Conservation (phyloP, 2,113 vertebrate species). For the Gnathonemus echidnorhynchus region DNA sequence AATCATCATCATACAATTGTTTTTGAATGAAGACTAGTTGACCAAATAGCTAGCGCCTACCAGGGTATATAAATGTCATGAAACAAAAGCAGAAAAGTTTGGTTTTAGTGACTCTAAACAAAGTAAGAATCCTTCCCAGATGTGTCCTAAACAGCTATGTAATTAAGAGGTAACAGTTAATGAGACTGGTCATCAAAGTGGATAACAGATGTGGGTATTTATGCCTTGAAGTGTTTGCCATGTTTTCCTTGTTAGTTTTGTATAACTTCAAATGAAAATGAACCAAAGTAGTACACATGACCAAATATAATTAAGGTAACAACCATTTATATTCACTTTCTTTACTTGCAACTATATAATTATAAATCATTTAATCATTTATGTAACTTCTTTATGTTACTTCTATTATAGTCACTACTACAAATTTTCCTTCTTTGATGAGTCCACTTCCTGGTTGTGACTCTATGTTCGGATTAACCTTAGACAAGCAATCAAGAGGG, state of each 20-base stretch:
- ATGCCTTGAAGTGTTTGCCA: background rate
- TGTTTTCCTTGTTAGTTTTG: background rate
- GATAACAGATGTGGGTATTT: background rate
- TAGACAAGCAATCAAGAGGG: background rate
- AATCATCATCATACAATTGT: background rate
- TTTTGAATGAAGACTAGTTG: background rate
- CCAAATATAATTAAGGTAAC: background rate
- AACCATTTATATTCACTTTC: background rate
- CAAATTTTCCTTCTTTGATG: background rate
- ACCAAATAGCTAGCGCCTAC: background rate
- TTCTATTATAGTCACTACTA: background rate
- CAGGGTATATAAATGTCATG: background rate
- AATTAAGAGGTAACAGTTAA: background rate
- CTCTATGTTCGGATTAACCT: background rate
- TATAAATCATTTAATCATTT: background rate
- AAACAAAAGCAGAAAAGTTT: background rate
- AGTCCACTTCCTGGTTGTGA: background rate
- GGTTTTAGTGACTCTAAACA: background rate
- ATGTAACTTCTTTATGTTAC: background rate
- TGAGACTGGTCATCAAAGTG: background rate
- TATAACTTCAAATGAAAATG: background rate
- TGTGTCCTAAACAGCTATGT: background rate
- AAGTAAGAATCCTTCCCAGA: background rate
- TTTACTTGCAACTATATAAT: background rate
- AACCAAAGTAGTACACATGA: background rate